Percentiles rank a stretch among this genome's conserved stretches.
These are phyloP conservation scores for Azorinus chamasolen DNA, from an alignment of 2,888 invertebrate genomes.

Conservation along the genomic window DNA sequence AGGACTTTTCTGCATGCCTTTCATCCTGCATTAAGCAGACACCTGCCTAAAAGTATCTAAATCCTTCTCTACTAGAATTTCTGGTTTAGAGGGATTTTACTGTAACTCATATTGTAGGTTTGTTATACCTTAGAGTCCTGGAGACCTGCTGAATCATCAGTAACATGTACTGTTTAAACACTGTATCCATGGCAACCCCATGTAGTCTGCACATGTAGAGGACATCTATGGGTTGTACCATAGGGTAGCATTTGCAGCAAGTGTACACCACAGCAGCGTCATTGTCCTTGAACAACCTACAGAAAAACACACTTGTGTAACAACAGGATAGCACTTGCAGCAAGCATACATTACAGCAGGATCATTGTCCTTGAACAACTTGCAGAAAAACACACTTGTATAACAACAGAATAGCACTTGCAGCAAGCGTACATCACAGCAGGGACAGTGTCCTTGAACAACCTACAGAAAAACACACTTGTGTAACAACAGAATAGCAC, in stretches of 20 bases:
- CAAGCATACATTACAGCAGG: slow-evolving; percentile 65
- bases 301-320: slow-evolving; percentile 58
- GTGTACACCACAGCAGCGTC: slow-evolving; percentile 63
- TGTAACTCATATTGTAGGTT: too few relatives aligned
- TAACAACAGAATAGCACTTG: slow-evolving; percentile 61
- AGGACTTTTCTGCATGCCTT: too few relatives aligned
- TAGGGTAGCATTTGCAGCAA: slow-evolving; percentile 61
- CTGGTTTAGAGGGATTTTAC: too few relatives aligned
- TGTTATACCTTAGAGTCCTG: slow-evolving; percentile 27
- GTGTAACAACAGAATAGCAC: slow-evolving; percentile 58
- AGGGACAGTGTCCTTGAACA: slow-evolving; percentile 65
- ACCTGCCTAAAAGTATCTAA: too few relatives aligned
- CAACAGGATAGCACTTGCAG: slow-evolving; percentile 58
- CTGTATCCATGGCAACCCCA: slow-evolving; percentile 50
- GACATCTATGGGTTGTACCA: slow-evolving; percentile 72
- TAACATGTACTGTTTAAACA: slow-evolving; percentile 69
- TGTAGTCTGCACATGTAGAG: slow-evolving; percentile 68
- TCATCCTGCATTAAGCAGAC: too few relatives aligned
- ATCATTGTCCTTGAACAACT: slow-evolving; percentile 69
- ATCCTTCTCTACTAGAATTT: too few relatives aligned
- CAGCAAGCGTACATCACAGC: slow-evolving; percentile 68
- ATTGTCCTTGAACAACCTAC: slow-evolving; percentile 72
- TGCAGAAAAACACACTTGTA: slow-evolving; percentile 60
- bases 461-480: slow-evolving; percentile 64
- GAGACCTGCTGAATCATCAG: slow-evolving; percentile 36